Conservation (phyloP, 2,888 invertebrate species). For the Buathra laborator region DNA sequence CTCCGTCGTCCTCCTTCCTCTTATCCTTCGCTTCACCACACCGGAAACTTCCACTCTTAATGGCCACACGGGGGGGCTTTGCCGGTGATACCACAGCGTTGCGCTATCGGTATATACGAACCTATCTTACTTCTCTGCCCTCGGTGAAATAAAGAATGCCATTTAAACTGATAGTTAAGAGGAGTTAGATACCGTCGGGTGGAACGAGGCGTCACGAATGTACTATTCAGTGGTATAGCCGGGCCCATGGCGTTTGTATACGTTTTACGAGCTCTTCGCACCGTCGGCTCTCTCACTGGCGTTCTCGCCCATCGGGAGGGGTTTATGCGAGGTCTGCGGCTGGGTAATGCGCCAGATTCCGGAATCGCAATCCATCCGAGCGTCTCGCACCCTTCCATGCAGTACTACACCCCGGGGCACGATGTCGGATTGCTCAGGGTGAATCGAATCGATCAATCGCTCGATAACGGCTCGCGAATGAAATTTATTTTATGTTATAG, state of each 20-base stretch:
- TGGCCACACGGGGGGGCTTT: constrained; percentile 66
- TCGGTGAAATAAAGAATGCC: constrained; percentile 74
- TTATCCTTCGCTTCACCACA: constrained; percentile 28
- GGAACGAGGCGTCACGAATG: constrained; percentile 76
- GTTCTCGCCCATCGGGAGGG: constrained; percentile 43
- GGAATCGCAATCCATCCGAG: constrained; percentile 68
- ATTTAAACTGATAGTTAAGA: constrained; percentile 77
- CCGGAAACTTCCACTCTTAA: constrained; percentile 70
- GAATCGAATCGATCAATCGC: constrained; percentile 50
- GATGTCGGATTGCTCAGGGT: constrained; percentile 38
- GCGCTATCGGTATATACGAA: constrained; percentile 24
- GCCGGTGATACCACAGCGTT: constrained; percentile 56
- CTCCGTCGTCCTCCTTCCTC: not conserved
- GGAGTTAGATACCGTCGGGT: constrained; percentile 74
- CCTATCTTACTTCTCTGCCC: constrained; percentile 39
- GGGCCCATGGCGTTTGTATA: constrained; percentile 48
- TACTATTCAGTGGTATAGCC: constrained; percentile 45
- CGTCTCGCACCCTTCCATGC: constrained; percentile 39
- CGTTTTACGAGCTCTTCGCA: constrained; percentile 79
- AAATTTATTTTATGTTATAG: constrained; percentile 51
- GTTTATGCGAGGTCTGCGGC: constrained; percentile 74
- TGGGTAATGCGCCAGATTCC: constrained; percentile 77
- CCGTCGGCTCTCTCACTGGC: constrained; percentile 49
- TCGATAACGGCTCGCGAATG: constrained; percentile 52
- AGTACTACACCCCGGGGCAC: constrained; percentile 49